Evolutionary conservation across 2,888 invertebrate genomes (phyloP).

Genomic region (Rambutsinella grinnellia): DNA sequence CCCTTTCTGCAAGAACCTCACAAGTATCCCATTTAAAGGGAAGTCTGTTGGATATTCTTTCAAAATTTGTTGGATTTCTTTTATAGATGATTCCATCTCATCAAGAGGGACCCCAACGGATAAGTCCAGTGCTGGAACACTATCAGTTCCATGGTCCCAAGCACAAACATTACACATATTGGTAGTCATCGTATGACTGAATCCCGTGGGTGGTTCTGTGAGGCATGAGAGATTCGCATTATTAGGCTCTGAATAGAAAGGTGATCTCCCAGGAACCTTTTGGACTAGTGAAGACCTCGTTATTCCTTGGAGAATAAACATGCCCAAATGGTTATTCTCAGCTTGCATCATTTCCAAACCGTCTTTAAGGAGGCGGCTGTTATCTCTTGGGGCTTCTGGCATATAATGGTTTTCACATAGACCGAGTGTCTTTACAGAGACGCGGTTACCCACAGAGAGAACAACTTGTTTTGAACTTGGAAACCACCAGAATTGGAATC

Average conservation of each 20-base stretch:
- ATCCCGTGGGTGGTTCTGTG: background rate
- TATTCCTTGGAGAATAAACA: background rate
- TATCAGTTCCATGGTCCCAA: slow-evolving; percentile 1
- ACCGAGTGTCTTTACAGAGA: background rate
- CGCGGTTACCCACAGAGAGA: background rate
- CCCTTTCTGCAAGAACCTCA: background rate
- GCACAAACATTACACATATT: background rate
- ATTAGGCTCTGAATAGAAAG: background rate
- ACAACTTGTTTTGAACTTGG: slow-evolving; percentile 20
- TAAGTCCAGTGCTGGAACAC: too few species aligned
- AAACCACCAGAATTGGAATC: slow-evolving; percentile 29
- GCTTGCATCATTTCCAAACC: background rate
- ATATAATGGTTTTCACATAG: background rate
- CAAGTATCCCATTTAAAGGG: background rate
- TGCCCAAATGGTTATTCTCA: background rate
- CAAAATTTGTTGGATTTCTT: background rate
- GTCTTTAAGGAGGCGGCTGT: background rate
- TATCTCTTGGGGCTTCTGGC: background rate
- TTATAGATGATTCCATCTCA: background rate
- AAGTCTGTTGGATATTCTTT: background rate
- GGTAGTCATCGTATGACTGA: background rate
- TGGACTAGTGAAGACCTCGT: background rate
- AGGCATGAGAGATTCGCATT: background rate
- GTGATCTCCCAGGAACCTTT: background rate
- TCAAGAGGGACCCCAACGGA: background rate